Conservation (phyloP, 2,888 invertebrate species). For the Cheilosia impressa region DNA sequence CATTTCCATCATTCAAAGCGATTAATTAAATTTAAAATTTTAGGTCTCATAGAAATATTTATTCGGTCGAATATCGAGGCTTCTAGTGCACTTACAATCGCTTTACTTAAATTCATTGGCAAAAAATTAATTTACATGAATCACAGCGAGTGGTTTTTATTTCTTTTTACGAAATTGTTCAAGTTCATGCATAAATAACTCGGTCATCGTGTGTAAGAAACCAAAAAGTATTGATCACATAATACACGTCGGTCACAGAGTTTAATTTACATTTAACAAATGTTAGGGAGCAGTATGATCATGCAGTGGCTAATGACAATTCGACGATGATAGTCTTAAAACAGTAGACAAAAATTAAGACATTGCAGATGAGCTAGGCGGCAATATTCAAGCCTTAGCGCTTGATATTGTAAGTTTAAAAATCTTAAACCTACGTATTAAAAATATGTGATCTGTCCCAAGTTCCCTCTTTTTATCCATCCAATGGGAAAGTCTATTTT, state of each 20-base stretch:
- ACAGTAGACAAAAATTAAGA: too few relatives aligned
- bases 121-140: conserved; percentile 33
- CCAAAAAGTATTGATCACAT: conserved; percentile 11
- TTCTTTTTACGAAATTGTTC: conserved; percentile 22
- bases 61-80: not conserved
- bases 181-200: conserved; percentile 60
- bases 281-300: too few relatives aligned
- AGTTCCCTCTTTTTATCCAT: too few relatives aligned
- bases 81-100: conserved; percentile 10
- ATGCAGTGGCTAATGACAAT: too few relatives aligned
- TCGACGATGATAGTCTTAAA: too few relatives aligned
- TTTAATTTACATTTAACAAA: conserved; percentile 2
- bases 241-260: conserved; percentile 18
- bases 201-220: conserved; percentile 38
- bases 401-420: too few relatives aligned
- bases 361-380: too few relatives aligned
- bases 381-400: too few relatives aligned
- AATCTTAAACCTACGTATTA: too few relatives aligned
- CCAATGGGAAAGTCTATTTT: too few relatives aligned
- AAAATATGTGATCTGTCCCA: too few relatives aligned
- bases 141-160: not conserved
- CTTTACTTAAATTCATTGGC: not conserved
- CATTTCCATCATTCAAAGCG: conserved; percentile 17
- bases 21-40: conserved; percentile 9
- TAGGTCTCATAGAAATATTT: not conserved